Base-by-base conservation (phyloP, 2,113 vertebrate species). In the human (Homo sapiens) region DNA sequence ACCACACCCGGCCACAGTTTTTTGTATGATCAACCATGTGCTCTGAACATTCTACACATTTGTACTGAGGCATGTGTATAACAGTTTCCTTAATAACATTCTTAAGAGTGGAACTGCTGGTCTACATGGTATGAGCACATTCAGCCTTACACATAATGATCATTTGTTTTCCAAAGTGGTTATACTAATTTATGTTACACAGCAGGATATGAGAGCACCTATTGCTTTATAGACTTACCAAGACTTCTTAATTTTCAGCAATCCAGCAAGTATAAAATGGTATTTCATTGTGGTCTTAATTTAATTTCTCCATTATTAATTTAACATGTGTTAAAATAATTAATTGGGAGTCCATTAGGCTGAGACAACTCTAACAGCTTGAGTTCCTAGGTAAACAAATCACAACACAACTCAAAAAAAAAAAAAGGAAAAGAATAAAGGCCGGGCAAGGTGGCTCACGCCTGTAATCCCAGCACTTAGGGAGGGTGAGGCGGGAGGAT, bases 241-340 rank as follows among this genome's bases (percentile, higher is more conserved):
- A 79, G 55, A 59, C 25, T 82, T 66, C 45, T 40, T 35, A 70
- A 92, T 72, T 92, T 73, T 83, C 45, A 87, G 38, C n/a, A 55
- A 18, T 61, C 48, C 32, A 3, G 18, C 68, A 82, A 23, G 18
- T 94, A 45, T 88, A 96, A 96, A 79, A 86, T 43, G 10, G 13
- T 40, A 90, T 55, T 13, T 73, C 38, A 40, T 7, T 64, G 32
- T 72, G 43, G n/a, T 66, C 64, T 59, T 87, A 55, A 72, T 86
- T 68, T 94, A 57, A 89, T 66, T 78, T 93, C 25, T 89, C 66
- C 48, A 45, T 90, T 80, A 80, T 79, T 68, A 90, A 70, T 45
- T 68, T 73, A 59, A 50, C 10, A 50, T 50, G 13, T 35, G 43
- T 59, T 59, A 61, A 83, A 66, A 83, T 82, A 45, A 73, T 91